phyloP scores from a whole-genome alignment of 2,797 vertebrate genomes.

The Lophotriccus pileatus region DNA sequence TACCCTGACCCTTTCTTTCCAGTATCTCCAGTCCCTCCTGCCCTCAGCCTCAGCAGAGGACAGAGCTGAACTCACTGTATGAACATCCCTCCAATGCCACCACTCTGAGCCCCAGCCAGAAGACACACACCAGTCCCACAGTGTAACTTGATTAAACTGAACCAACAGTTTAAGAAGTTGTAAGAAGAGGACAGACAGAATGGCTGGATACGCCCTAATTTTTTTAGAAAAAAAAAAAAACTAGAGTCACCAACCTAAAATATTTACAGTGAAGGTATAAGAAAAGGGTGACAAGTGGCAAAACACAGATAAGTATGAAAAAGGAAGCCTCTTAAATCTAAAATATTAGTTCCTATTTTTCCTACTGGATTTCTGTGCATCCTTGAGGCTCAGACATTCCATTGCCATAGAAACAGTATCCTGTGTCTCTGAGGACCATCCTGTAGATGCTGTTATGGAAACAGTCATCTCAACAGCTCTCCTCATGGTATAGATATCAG shows the following conservation, averaged over 20 bases:
- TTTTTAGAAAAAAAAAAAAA: background rate
- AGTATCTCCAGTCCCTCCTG: background rate
- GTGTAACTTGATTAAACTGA: background rate
- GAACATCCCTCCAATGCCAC: background rate
- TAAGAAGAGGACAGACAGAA: background rate
- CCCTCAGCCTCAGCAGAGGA: background rate
- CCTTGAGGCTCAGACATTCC: background rate
- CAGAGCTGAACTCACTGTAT: background rate
- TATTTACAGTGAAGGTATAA: background rate
- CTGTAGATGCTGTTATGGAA: constrained; percentile 57
- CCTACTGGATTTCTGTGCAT: background rate
- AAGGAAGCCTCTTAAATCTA: background rate
- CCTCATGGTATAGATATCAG: background rate
- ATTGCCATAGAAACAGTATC: constrained; percentile 57
- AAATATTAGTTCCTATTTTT: background rate
- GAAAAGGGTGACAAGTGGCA: background rate
- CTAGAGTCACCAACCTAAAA: background rate
- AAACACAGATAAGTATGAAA: background rate
- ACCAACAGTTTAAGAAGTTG: background rate
- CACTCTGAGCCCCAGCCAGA: background rate
- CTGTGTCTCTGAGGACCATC: constrained; percentile 6
- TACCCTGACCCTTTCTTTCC: background rate
- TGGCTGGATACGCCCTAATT: background rate
- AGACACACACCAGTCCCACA: background rate
- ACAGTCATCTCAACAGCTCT: constrained; percentile 31